A percentile compares a stretch with the other conserved stretches of the same genome.
Evolutionary conservation across 64 coral and sea anemone species (phyloP).

Genomic region (Porites lutea): DNA sequence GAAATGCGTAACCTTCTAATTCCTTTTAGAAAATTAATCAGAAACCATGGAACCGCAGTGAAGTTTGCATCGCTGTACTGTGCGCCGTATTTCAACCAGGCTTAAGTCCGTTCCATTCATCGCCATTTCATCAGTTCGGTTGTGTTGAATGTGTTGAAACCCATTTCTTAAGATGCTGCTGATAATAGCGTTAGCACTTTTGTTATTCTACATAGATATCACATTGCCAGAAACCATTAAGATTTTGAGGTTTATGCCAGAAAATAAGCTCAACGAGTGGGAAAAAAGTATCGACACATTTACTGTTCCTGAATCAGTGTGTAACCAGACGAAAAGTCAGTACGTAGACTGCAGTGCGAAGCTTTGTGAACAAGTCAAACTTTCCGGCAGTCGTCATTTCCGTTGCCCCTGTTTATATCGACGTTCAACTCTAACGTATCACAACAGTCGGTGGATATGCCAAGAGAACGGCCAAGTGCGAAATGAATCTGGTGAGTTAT

Average conservation of each 20-base stretch:
- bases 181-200: not conserved
- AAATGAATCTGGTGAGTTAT: not conserved
- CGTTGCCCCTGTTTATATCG: not conserved
- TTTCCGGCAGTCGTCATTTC: not conserved
- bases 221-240: not conserved
- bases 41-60: too few relatives aligned
- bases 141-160: too few relatives aligned
- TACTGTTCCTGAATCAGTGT: not conserved
- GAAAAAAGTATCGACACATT: not conserved
- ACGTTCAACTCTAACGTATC: not conserved
- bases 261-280: too few relatives aligned
- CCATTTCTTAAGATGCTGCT: too few relatives aligned
- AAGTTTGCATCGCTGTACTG: too few relatives aligned
- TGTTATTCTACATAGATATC: not conserved
- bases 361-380: not conserved
- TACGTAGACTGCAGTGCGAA: not conserved
- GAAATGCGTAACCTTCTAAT: too few relatives aligned
- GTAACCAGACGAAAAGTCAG: not conserved
- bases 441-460: not conserved
- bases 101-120: too few relatives aligned
- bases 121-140: too few relatives aligned
- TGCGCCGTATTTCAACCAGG: too few relatives aligned
- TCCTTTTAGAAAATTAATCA: too few relatives aligned
- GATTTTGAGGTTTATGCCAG: not conserved
- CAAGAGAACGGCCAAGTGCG: not conserved